A percentile compares a stretch with the other conserved stretches of the same genome.
Conservation (phyloP, 2,888 invertebrate species). For the Trypoxylon attenuatum region DNA sequence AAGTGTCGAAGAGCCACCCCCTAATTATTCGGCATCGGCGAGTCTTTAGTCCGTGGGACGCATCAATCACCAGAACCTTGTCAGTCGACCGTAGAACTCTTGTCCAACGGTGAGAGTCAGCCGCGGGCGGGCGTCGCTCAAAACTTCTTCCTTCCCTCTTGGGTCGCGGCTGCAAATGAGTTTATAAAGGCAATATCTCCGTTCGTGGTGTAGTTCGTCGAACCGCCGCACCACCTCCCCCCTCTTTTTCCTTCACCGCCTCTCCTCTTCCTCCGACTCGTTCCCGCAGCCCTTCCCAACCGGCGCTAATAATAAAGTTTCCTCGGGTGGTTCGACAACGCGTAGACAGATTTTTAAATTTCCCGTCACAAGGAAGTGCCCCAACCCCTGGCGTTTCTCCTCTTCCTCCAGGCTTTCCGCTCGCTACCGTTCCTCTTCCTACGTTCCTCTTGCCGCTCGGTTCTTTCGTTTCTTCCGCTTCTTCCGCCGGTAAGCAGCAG, state of each 20-base stretch:
- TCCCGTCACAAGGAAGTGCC: constrained; percentile 72
- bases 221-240: constrained; percentile 45
- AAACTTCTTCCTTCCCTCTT: constrained; percentile 40
- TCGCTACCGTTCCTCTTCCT: constrained; percentile 2
- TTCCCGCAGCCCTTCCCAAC: constrained; percentile 14
- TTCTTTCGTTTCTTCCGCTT: constrained; percentile 1
- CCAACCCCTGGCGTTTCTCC: neutral
- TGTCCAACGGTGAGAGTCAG: constrained; percentile 32
- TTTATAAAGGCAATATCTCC: constrained; percentile 73
- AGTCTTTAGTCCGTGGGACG: constrained; percentile 64
- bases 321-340: constrained; percentile 74
- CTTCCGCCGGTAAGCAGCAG: constrained; percentile 18
- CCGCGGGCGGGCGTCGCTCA: constrained; percentile 12
- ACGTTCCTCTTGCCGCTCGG: too few relatives aligned
- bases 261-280: constrained; percentile 18
- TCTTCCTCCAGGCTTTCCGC: neutral
- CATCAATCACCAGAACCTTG: constrained; percentile 67
- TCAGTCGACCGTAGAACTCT: constrained; percentile 48
- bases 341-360: constrained; percentile 75
- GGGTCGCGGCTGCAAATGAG: constrained; percentile 72
- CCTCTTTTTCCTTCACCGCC: constrained; percentile 26
- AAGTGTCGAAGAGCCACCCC: constrained; percentile 64
- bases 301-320: constrained; percentile 74
- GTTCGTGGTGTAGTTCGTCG: constrained; percentile 60
- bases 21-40: constrained; percentile 69